Conservation (phyloP, 2,113 vertebrate genomes). For the human (Homo sapiens) region GRCh38 chr9:13447001-13447500, state of each 20-base stretch:
- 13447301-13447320: constrained; percentile 29
- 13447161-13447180: constrained; percentile 60
- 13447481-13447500: not conserved
- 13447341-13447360: not conserved
- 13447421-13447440: not conserved
- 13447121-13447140: constrained; percentile 45
- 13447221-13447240: not conserved
- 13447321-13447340: not conserved
- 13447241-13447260: constrained; percentile 8
- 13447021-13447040: not conserved
- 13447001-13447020: constrained; percentile 34
- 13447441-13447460: not conserved
- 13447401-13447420: constrained; percentile 32
- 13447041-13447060: constrained; percentile 42
- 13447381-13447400: not conserved
- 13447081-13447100: constrained; percentile 81
- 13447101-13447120: constrained; percentile 69
- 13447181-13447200: constrained; percentile 21
- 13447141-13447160: constrained; percentile 18
- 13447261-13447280: not conserved
- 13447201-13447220: not conserved
- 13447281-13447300: constrained; percentile 20
- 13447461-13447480: not conserved
- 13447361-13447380: not conserved
- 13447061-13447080: constrained; percentile 67